Conservation (phyloP, 2,797 vertebrate genomes). For the Acestrorhynchus altus region DNA sequence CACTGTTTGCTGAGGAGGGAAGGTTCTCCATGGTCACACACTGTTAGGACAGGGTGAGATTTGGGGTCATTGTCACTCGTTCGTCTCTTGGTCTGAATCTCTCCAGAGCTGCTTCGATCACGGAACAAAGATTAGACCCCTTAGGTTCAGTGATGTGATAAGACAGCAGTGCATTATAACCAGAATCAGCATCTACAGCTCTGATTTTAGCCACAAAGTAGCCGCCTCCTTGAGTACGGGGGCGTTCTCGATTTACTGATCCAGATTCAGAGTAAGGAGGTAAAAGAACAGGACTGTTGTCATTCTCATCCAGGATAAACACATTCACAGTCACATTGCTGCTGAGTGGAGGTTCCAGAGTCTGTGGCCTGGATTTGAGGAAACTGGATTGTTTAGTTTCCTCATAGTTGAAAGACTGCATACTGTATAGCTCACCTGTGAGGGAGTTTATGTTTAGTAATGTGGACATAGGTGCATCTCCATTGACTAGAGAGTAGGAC, state of each 20-base stretch:
- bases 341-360: conserved; percentile 5
- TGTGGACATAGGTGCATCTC: conserved; percentile 69
- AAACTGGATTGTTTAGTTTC: conserved; percentile 55
- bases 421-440: conserved; percentile 65
- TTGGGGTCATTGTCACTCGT: conserved; percentile 56
- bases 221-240: no score
- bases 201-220: no score
- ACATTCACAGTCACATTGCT: neutral
- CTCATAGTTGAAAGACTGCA: conserved; percentile 54
- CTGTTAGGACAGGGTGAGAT: conserved; percentile 60
- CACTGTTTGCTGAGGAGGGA: conserved; percentile 55
- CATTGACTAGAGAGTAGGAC: conserved; percentile 77
- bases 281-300: neutral
- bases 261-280: conserved; percentile 35
- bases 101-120: conserved; percentile 53
- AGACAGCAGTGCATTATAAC: neutral
- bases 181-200: no score
- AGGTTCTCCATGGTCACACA: conserved; percentile 62
- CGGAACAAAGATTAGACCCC: conserved; percentile 43
- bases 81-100: conserved; percentile 54
- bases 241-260: no score
- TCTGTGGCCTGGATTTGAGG: conserved; percentile 55
- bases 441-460: conserved; percentile 70
- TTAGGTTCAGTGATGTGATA: neutral
- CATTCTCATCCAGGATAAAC: neutral